phyloP scores from a whole-genome alignment of 2,888 invertebrate species.

The Temnothorax rugatulus region DNA sequence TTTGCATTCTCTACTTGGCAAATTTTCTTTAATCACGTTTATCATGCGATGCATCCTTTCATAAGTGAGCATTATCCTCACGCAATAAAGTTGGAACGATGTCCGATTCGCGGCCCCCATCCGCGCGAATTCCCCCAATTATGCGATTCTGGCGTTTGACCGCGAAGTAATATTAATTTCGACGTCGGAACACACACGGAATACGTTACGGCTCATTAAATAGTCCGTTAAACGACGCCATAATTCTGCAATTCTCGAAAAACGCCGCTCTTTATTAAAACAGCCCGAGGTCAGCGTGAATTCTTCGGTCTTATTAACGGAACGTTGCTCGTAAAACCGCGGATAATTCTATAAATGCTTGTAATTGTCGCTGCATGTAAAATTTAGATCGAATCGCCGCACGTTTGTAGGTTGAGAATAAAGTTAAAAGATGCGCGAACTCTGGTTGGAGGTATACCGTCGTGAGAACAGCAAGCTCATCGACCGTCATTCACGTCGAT shows the following conservation, averaged over 20 bases:
- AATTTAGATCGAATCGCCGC: slow-evolving; percentile 19
- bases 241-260: not conserved
- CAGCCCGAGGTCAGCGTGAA: not conserved
- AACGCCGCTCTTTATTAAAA: slow-evolving; percentile 18
- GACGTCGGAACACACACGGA: not conserved
- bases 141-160: slow-evolving; percentile 45
- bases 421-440: slow-evolving; percentile 22
- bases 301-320: not conserved
- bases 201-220: not conserved
- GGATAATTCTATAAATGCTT: slow-evolving; percentile 9
- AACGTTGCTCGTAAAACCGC: slow-evolving; percentile 1
- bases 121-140: slow-evolving; percentile 50
- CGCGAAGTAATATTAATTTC: slow-evolving; percentile 29
- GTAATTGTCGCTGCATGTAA: not conserved
- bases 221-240: not conserved
- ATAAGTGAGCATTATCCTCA: slow-evolving; percentile 6
- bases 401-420: not conserved
- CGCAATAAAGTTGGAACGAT: slow-evolving; percentile 32
- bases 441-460: not conserved
- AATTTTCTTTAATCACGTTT: not conserved
- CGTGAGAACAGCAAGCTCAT: slow-evolving; percentile 38
- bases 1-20: not conserved
- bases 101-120: not conserved
- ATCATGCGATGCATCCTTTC: not conserved
- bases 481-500: slow-evolving; percentile 28